Evolutionary conservation across 2,113 vertebrate species (phyloP).

Genomic region (Gallinago paraguaiae): DNA sequence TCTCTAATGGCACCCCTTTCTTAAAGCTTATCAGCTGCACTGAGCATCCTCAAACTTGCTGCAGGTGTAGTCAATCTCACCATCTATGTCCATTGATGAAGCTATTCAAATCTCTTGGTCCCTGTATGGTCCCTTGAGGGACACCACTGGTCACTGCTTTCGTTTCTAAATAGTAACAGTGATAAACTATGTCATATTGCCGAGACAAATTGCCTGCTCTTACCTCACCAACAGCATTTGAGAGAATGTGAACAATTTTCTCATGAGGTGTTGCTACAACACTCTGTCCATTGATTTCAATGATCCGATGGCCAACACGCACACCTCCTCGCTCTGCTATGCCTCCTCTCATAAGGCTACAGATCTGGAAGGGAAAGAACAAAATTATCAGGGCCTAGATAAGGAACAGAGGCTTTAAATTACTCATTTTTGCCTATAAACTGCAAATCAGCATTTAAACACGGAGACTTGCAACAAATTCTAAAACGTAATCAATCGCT

Average conservation of each 20-base stretch:
- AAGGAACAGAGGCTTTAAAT: background rate
- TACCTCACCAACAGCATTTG: constrained; percentile 95
- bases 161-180: background rate
- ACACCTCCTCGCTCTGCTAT: constrained; percentile 95
- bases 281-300: constrained; percentile 96
- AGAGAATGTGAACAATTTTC: constrained; percentile 96
- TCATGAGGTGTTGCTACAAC: constrained; percentile 96
- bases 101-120: background rate
- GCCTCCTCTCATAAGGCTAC: constrained; percentile 97
- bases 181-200: background rate
- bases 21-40: background rate
- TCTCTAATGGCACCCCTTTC: background rate
- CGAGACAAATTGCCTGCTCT: background rate
- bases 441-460: background rate
- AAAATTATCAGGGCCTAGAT: background rate
- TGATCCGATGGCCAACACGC: constrained; percentile 96
- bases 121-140: background rate
- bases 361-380: constrained; percentile 80
- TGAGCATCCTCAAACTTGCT: background rate
- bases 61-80: background rate
- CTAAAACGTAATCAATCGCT: background rate
- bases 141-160: background rate
- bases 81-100: background rate
- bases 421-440: background rate
- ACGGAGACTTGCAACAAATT: background rate